Percentiles rank a stretch among this genome's conserved stretches.
Evolutionary conservation across 2,113 vertebrate species (phyloP).

Genomic region (Sylvia atricapilla): DNA sequence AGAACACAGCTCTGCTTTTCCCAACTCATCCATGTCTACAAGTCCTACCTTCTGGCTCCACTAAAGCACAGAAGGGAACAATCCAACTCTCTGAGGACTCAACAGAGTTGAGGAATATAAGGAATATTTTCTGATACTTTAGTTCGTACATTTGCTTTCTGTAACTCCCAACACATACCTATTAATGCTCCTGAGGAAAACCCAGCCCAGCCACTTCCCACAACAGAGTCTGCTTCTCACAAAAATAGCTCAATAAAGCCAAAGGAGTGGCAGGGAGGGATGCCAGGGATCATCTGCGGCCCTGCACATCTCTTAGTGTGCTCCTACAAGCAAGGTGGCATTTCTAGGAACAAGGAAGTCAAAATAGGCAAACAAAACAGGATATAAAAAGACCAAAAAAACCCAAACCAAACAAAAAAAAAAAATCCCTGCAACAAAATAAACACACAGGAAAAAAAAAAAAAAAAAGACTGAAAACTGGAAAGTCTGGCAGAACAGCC

Average conservation of each 20-base stretch:
- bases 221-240: background rate
- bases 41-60: background rate
- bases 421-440: too few species aligned
- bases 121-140: background rate
- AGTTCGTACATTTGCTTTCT: background rate
- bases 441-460: too few species aligned
- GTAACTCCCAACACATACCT: background rate
- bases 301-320: background rate
- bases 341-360: background rate
- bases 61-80: background rate
- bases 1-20: background rate
- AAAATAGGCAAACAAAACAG: background rate
- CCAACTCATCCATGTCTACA: background rate
- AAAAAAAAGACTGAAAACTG: background rate
- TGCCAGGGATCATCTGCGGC: background rate
- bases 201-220: background rate
- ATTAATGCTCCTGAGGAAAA: background rate
- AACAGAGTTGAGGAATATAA: background rate
- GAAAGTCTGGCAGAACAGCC: background rate
- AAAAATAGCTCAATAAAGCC: background rate
- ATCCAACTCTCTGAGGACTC: background rate
- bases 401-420: background rate
- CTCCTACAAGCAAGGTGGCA: background rate
- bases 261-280: background rate
- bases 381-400: accelerated